phyloP scores from a whole-genome alignment of 92 coral and sea anemone genomes.

The Epizoanthus stellaris region DNA sequence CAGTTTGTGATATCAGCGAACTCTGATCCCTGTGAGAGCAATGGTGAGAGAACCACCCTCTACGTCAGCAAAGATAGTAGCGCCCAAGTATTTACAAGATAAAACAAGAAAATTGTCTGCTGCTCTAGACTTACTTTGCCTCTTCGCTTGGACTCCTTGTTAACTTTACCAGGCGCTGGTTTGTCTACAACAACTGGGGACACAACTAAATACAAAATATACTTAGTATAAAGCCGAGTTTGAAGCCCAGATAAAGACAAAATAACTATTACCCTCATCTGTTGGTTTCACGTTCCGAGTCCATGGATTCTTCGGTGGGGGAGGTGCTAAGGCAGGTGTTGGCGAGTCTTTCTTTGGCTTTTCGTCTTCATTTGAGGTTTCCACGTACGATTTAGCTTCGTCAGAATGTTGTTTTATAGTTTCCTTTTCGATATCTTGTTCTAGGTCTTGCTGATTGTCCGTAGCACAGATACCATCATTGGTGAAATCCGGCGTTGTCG shows the following conservation, averaged over 20 bases:
- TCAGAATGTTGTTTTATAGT: slow-evolving; percentile 46
- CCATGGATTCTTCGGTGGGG: slow-evolving; percentile 93
- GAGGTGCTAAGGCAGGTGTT: slow-evolving; percentile 72
- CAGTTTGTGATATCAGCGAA: slow-evolving; percentile 94
- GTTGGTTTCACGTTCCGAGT: slow-evolving; percentile 77
- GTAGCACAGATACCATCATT: slow-evolving; percentile 67
- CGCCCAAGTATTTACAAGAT: slow-evolving; percentile 32
- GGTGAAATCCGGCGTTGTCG: slow-evolving; percentile 73
- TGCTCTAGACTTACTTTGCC: slow-evolving; percentile 66
- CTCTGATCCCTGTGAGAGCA: slow-evolving; percentile 85
- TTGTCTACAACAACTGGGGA: slow-evolving; percentile 67
- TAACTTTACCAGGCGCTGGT: slow-evolving; percentile 74
- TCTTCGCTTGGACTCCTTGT: slow-evolving; percentile 66
- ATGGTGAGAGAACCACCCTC: slow-evolving; percentile 48
- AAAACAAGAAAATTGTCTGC: slow-evolving; percentile 14
- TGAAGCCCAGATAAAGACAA: slow-evolving; percentile 1
- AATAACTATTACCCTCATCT: slow-evolving; percentile 68
- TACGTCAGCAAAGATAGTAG: slow-evolving; percentile 19
- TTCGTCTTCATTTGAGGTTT: slow-evolving; percentile 60
- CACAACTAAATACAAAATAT: slow-evolving; percentile 33
- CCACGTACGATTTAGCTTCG: slow-evolving; percentile 52
- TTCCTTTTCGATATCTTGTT: slow-evolving; percentile 49
- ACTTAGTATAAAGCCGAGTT: not conserved
- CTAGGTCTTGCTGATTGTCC: slow-evolving; percentile 29
- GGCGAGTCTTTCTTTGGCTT: slow-evolving; percentile 55